Percentiles rank a stretch among this genome's conserved stretches.
Conservation (phyloP, 2,113 vertebrate genomes). For the Petrocephalus microphthalmus region DNA sequence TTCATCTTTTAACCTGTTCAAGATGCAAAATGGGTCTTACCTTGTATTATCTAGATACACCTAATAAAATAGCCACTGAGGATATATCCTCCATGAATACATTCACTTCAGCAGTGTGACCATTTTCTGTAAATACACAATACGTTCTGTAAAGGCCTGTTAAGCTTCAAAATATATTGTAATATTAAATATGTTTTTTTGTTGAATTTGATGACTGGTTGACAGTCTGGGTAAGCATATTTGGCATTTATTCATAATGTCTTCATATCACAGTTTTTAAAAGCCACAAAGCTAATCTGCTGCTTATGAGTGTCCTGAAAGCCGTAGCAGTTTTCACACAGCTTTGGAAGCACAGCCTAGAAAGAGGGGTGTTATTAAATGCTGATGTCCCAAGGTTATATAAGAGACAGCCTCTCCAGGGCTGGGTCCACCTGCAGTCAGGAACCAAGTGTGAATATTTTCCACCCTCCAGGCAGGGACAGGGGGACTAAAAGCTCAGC, state of each 20-base stretch:
- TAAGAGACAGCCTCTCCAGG: background rate
- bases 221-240: background rate
- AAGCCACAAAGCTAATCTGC: background rate
- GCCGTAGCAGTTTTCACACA: background rate
- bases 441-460: background rate
- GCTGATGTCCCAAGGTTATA: background rate
- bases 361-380: background rate
- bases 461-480: background rate
- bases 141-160: background rate
- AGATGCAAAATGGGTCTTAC: background rate
- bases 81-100: background rate
- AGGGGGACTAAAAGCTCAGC: background rate
- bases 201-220: background rate
- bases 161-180: background rate
- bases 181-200: background rate
- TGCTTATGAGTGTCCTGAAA: background rate
- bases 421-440: background rate
- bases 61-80: background rate
- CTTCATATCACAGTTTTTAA: background rate
- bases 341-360: background rate
- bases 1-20: background rate
- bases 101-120: background rate
- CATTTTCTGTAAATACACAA: background rate
- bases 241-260: background rate
- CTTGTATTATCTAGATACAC: background rate